phyloP scores from a whole-genome alignment of 2,797 vertebrate genomes.

The Gallinago solitaria region DNA sequence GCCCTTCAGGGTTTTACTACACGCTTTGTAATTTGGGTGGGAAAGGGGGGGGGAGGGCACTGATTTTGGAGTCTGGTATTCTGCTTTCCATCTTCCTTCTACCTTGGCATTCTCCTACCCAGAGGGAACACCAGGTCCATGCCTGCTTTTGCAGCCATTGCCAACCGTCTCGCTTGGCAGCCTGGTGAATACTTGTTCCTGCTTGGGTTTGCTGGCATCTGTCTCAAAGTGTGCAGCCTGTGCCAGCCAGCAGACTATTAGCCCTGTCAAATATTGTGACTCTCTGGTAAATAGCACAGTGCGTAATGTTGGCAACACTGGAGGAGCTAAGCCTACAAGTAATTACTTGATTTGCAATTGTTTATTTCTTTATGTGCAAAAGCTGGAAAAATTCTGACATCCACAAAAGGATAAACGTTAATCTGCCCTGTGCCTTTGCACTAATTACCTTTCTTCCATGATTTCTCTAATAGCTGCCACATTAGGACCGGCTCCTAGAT shows the following conservation, averaged over 20 bases:
- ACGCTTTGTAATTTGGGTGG: neutral
- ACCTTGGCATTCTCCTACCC: neutral
- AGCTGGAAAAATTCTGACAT: slow-evolving; percentile 73
- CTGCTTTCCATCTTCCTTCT: neutral
- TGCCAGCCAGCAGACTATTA: slow-evolving; percentile 72
- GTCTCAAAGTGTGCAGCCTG: slow-evolving; percentile 53
- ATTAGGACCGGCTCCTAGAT: slow-evolving; percentile 94
- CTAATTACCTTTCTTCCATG: slow-evolving; percentile 95
- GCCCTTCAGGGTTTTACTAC: neutral
- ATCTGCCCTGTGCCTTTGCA: slow-evolving; percentile 75
- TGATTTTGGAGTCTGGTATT: neutral
- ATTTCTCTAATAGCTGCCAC: slow-evolving; percentile 91
- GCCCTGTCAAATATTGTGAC: slow-evolving; percentile 79
- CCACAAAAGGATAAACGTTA: slow-evolving; percentile 74
- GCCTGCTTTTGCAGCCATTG: slow-evolving; percentile 22
- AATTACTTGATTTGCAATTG: slow-evolving; percentile 76
- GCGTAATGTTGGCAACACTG: slow-evolving; percentile 68
- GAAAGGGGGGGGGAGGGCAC: neutral
- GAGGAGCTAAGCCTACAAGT: slow-evolving; percentile 69
- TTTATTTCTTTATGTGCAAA: slow-evolving; percentile 74
- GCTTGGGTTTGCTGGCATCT: slow-evolving; percentile 69
- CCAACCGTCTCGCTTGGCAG: slow-evolving; percentile 63
- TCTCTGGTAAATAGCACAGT: slow-evolving; percentile 72
- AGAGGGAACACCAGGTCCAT: slow-evolving; percentile 17
- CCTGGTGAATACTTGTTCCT: slow-evolving; percentile 40